phyloP scores from a whole-genome alignment of 2,888 invertebrate species.

The Rhagonycha lutea region DNA sequence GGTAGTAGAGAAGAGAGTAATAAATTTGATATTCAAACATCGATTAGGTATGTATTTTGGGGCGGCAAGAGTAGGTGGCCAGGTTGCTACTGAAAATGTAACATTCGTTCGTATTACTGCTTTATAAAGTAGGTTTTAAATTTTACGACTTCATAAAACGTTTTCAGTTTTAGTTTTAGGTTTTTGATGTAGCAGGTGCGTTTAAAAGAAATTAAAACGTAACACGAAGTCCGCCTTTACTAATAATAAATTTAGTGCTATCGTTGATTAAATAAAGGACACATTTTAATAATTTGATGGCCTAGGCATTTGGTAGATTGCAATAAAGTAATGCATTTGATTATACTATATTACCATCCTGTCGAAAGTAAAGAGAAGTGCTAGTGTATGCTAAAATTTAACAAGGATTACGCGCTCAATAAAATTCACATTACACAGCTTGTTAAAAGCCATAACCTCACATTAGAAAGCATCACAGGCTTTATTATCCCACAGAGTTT shows the following conservation, averaged over 20 bases:
- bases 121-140: conserved; percentile 30
- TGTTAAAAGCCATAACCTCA: conserved; percentile 46
- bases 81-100: conserved; percentile 18
- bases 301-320: not conserved
- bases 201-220: conserved; percentile 16
- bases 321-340: not conserved
- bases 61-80: not conserved
- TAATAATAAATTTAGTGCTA: not conserved
- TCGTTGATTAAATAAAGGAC: not conserved
- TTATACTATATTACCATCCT: not conserved
- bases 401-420: conserved; percentile 48
- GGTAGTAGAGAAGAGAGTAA: not conserved
- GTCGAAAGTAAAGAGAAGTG: conserved; percentile 22
- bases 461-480: conserved; percentile 44
- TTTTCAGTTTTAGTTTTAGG: conserved; percentile 28
- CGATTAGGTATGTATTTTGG: conserved; percentile 2
- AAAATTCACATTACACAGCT: conserved; percentile 48
- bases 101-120: conserved; percentile 21
- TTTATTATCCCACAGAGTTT: conserved; percentile 45
- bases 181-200: conserved; percentile 26
- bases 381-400: conserved; percentile 43
- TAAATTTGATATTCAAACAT: conserved; percentile 8
- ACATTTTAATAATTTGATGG: not conserved
- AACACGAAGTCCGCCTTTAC: not conserved
- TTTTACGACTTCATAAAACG: conserved; percentile 31